Base-by-base conservation (phyloP, 2,113 vertebrate species). In the Athene noctua region DNA sequence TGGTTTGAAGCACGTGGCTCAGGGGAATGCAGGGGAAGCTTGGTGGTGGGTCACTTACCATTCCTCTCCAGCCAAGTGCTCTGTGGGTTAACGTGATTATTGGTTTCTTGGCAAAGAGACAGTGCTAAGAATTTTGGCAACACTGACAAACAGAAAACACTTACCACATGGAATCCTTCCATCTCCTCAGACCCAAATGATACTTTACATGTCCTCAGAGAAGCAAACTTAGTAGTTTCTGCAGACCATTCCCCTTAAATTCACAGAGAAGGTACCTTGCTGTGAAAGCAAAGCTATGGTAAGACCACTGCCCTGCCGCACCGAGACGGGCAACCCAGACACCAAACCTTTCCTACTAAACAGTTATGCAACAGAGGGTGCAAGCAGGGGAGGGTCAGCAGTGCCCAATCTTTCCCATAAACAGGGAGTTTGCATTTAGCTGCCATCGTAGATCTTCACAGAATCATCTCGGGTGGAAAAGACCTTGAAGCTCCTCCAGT, bases 211-310 rank as follows among this genome's bases (percentile, higher is more conserved):
- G 0, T 40, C 36, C 54, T 34, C 58, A 52, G 62, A 49, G 38
- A 88, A 71, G 23, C 15, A 42, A 57, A 2, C 15, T 7, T 9
- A 0, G 0, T 34, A 3, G 34, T 44, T 67, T 22, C 67, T 91
- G 80, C 67, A 86, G 66, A 77, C 23, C 30, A 23, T 38, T 78
- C 16, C 34, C 27, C 52, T 44, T 49, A 16, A 71, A 38, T 16
- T 62, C 46, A 29, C 20, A 13, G 9, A 20, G 9, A 79, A 68
- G 14, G 3, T 12, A 16, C 23, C 38, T 23, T 59, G 70, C n/a
- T 59, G 62, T 26, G 71, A 72, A 61, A 42, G 30, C 68, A 81
- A 57, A 87, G 67, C 77, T 71, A 52, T 3, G 46, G 10, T 15
- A 17, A 57, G 59, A 26, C 44, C 58, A 6, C 44, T 42, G 73